A percentile compares a stretch with the other conserved stretches of the same genome.
These are phyloP conservation scores for Hoplodrina blanda DNA, from an alignment of 2,888 invertebrate genomes.

Conservation along the genomic window DNA sequence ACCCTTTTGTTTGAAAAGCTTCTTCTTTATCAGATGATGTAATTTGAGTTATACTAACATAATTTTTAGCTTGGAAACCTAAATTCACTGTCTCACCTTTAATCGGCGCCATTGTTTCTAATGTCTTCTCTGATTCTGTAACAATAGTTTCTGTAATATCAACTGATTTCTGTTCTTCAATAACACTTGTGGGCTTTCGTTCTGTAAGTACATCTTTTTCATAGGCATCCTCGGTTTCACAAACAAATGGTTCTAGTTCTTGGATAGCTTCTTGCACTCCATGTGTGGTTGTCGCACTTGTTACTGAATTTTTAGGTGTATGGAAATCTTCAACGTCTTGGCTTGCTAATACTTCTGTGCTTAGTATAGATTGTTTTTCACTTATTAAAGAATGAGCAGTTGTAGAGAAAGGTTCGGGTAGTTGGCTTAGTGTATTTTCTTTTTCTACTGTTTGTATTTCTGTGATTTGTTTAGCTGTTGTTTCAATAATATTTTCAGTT, in stretches of 20 bases:
- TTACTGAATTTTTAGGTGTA: slow-evolving; percentile 60
- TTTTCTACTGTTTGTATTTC: slow-evolving; percentile 83
- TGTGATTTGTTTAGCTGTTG: slow-evolving; percentile 79
- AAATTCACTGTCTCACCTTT: slow-evolving; percentile 69
- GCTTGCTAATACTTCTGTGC: slow-evolving; percentile 83
- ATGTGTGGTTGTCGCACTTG: slow-evolving; percentile 72
- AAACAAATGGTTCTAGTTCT: slow-evolving; percentile 76
- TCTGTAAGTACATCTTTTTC: slow-evolving; percentile 51
- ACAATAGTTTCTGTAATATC: slow-evolving; percentile 76
- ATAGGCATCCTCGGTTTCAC: slow-evolving; percentile 69
- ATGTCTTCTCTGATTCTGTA: slow-evolving; percentile 73
- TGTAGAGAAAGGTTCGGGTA: slow-evolving; percentile 64
- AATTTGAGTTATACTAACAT: slow-evolving; percentile 79
- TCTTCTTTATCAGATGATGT: slow-evolving; percentile 84
- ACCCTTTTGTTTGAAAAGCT: slow-evolving; percentile 57
- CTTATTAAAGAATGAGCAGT: slow-evolving; percentile 74
- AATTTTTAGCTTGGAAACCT: slow-evolving; percentile 81
- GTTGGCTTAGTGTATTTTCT: slow-evolving; percentile 75
- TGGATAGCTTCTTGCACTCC: slow-evolving; percentile 76
- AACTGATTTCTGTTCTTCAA: slow-evolving; percentile 77
- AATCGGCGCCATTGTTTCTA: slow-evolving; percentile 55
- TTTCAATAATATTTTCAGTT: slow-evolving; percentile 70
- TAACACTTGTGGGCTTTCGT: slow-evolving; percentile 62
- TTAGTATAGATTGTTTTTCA: slow-evolving; percentile 82
- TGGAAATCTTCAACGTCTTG: slow-evolving; percentile 81